Percentiles rank a stretch among this genome's conserved stretches.
Conservation (phyloP, 1,140 invertebrate genomes). For the Oncopeltus fasciatus region DNA sequence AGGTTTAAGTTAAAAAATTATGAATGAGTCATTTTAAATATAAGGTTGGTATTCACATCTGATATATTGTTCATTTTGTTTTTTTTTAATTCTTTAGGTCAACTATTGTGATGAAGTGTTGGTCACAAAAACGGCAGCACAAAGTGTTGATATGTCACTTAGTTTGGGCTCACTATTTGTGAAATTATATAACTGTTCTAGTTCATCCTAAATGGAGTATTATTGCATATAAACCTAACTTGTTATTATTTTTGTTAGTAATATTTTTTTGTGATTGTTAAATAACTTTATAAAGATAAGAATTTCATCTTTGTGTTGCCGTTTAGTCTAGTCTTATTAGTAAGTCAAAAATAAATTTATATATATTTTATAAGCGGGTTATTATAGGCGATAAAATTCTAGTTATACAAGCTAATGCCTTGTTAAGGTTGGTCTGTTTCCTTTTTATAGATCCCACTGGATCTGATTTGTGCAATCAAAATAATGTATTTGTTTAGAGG, state of each 20-base stretch:
- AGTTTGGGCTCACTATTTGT: too few species aligned
- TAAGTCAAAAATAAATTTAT: neutral
- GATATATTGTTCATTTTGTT: constrained; percentile 1
- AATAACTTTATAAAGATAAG: too few species aligned
- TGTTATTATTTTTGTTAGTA: too few species aligned
- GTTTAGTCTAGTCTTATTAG: constrained; percentile 14
- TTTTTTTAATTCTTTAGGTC: constrained; percentile 3
- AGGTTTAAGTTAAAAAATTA: constrained; percentile 9
- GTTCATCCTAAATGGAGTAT: too few species aligned
- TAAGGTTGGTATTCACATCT: constrained; percentile 13
- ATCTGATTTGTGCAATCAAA: constrained; percentile 15
- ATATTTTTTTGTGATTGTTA: too few species aligned
- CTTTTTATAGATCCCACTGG: neutral
- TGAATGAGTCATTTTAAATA: constrained; percentile 1
- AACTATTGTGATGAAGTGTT: constrained; percentile 15
- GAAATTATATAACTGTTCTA: too few species aligned
- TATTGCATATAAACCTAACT: too few species aligned
- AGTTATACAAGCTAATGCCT: neutral
- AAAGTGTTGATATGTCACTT: too few species aligned
- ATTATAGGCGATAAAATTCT: neutral
- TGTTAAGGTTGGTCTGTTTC: neutral
- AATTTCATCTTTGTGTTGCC: constrained; percentile 13
- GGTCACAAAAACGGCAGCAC: constrained; percentile 9
- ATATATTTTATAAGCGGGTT: neutral
- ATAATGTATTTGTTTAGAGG: constrained; percentile 3